phyloP scores from a whole-genome alignment of 2,797 vertebrate species.

The Serranus cabrilla region DNA sequence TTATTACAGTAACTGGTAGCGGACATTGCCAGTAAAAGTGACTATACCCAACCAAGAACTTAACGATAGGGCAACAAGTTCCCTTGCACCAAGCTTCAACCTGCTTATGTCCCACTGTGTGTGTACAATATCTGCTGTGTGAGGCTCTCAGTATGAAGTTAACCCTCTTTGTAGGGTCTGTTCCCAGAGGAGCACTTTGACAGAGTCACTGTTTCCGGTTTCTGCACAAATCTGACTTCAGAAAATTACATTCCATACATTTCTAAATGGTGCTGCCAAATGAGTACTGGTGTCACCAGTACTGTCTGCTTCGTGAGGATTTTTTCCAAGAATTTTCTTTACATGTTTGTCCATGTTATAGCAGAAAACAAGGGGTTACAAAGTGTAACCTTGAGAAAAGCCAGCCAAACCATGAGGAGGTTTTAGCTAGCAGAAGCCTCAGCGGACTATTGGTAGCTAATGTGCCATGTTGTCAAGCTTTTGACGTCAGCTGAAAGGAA shows the following conservation, averaged over 20 bases:
- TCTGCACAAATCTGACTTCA: conserved; percentile 1
- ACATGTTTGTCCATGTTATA: not conserved
- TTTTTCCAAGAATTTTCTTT: not conserved
- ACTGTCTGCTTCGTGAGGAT: not conserved
- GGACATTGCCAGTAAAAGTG: no score
- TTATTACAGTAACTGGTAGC: not conserved
- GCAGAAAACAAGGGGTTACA: not conserved
- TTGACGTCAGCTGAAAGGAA: conserved; percentile 40
- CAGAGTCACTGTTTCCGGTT: conserved; percentile 36
- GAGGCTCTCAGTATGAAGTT: not conserved
- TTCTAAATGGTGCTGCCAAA: not conserved
- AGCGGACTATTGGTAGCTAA: conserved; percentile 27
- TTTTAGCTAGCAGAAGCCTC: conserved; percentile 24
- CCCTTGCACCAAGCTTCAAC: not conserved
- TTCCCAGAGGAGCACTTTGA: conserved; percentile 27
- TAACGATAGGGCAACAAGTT: not conserved
- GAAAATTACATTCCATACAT: not conserved
- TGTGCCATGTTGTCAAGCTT: conserved; percentile 45
- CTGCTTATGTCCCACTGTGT: not conserved
- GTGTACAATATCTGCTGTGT: not conserved
- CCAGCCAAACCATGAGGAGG: conserved; percentile 2
- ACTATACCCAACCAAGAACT: not conserved
- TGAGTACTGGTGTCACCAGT: not conserved
- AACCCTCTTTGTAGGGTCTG: not conserved
- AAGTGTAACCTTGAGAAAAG: not conserved